Conservation (phyloP, 2,888 invertebrate species). For the Andrena marginata region DNA sequence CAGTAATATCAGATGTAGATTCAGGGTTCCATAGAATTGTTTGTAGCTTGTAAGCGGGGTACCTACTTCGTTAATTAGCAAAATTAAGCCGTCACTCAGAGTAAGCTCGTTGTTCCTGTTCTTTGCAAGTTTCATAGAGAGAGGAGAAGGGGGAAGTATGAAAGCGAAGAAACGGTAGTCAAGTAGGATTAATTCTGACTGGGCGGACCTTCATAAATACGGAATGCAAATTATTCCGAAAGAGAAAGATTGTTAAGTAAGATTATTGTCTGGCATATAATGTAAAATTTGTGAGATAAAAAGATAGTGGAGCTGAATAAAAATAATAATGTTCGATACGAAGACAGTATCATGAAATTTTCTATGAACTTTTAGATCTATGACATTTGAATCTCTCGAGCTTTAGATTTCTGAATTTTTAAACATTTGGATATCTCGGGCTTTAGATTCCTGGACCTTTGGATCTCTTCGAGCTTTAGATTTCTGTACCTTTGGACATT, state of each 20-base stretch:
- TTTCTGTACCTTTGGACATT: too few species aligned
- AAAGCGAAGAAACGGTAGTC: background rate
- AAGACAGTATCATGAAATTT: too few species aligned
- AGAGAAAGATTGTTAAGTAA: background rate
- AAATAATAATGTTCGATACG: too few species aligned
- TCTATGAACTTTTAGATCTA: too few species aligned
- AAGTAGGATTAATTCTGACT: background rate
- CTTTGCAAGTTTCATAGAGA: background rate
- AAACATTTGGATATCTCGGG: too few species aligned
- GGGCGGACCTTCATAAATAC: constrained; percentile 1
- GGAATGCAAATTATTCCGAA: background rate
- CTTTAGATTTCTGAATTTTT: too few species aligned
- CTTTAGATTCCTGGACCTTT: too few species aligned
- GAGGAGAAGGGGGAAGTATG: background rate
- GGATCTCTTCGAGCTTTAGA: too few species aligned
- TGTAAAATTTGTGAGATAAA: too few species aligned
- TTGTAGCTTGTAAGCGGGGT: constrained; percentile 7
- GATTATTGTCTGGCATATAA: too few species aligned
- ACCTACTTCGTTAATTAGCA: constrained; percentile 44
- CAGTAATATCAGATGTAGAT: background rate
- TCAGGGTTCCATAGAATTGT: background rate
- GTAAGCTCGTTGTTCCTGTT: constrained; percentile 22
- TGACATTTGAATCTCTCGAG: too few species aligned
- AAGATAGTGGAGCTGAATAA: too few species aligned
- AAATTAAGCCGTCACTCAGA: constrained; percentile 40